Percentiles rank a stretch among this genome's conserved stretches.
Conservation (phyloP, 2,888 invertebrate species). For the Nymphalis urticae region DNA sequence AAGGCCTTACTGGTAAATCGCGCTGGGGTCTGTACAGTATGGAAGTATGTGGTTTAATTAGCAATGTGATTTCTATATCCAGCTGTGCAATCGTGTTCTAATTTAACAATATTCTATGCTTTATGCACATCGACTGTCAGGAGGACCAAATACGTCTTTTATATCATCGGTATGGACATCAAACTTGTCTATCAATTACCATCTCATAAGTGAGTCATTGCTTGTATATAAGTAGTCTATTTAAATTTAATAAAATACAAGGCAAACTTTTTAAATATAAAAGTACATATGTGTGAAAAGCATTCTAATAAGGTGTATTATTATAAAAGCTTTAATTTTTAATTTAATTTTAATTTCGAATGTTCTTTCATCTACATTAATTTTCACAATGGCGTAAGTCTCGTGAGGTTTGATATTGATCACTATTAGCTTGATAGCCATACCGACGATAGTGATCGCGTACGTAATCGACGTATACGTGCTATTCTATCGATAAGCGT, state of each 20-base stretch:
- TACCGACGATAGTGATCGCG: constrained; percentile 35
- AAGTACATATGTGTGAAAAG: too few relatives aligned
- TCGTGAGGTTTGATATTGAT: constrained; percentile 6
- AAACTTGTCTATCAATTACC: constrained; percentile 25
- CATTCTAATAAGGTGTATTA: too few relatives aligned
- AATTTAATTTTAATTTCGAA: too few relatives aligned
- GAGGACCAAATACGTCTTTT: constrained; percentile 51
- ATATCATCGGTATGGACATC: constrained; percentile 40
- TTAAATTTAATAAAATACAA: too few relatives aligned
- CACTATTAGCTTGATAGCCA: constrained; percentile 36
- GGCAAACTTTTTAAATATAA: too few relatives aligned
- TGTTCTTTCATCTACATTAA: too few relatives aligned
- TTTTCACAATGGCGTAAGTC: background rate
- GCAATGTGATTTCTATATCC: constrained; percentile 54
- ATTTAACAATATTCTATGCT: constrained; percentile 50
- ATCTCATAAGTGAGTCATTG: too few relatives aligned
- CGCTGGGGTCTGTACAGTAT: constrained; percentile 24
- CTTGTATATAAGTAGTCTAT: too few relatives aligned
- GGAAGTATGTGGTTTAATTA: constrained; percentile 18
- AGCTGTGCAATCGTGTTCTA: constrained; percentile 70
- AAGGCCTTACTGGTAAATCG: constrained; percentile 19
- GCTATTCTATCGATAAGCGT: constrained; percentile 63
- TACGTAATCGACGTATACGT: constrained; percentile 57
- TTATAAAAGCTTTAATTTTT: too few relatives aligned
- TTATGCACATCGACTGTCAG: constrained; percentile 57